A percentile compares a stretch with the other conserved stretches of the same genome.
phyloP scores from a whole-genome alignment of 2,113 vertebrate genomes.

The Microtus oregoni region DNA sequence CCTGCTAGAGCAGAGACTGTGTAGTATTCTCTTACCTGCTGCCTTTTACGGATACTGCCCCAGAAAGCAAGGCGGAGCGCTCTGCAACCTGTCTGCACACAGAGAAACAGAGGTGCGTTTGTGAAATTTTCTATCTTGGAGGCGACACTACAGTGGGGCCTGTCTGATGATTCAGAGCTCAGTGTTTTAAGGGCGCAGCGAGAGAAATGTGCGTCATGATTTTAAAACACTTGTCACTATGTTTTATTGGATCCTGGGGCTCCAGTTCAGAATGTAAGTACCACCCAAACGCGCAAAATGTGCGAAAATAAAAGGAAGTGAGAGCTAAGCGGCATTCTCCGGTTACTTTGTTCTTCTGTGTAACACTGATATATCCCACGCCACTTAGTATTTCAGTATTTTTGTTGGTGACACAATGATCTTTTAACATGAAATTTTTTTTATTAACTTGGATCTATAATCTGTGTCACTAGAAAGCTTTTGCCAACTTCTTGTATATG shows the following conservation, averaged over 20 bases:
- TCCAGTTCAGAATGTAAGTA: slow-evolving; percentile 42
- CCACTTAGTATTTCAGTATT: slow-evolving; percentile 53
- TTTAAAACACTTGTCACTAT: slow-evolving; percentile 1
- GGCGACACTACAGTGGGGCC: too few relatives aligned
- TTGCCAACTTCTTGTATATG: slow-evolving; percentile 60
- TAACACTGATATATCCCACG: background rate
- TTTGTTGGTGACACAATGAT: slow-evolving; percentile 28
- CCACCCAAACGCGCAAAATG: slow-evolving; percentile 42
- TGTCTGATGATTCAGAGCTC: background rate
- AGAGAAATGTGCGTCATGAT: slow-evolving; percentile 17
- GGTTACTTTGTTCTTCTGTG: background rate
- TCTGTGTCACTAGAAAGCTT: slow-evolving; percentile 41
- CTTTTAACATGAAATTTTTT: slow-evolving; percentile 47
- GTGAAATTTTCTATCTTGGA: background rate
- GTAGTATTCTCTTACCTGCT: background rate
- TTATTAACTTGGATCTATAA: slow-evolving; percentile 57
- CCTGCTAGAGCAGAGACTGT: too few relatives aligned
- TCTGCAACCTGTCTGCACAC: accelerated
- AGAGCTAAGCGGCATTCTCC: background rate
- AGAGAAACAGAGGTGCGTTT: too few relatives aligned
- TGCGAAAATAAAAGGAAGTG: slow-evolving; percentile 46
- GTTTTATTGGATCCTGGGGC: slow-evolving; percentile 38
- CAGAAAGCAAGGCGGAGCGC: background rate
- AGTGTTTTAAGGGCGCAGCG: background rate
- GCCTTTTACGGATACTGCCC: accelerated